Evolutionary conservation across 2,113 vertebrate species (phyloP).

Genomic region (Chinchilla lanigera): DNA sequence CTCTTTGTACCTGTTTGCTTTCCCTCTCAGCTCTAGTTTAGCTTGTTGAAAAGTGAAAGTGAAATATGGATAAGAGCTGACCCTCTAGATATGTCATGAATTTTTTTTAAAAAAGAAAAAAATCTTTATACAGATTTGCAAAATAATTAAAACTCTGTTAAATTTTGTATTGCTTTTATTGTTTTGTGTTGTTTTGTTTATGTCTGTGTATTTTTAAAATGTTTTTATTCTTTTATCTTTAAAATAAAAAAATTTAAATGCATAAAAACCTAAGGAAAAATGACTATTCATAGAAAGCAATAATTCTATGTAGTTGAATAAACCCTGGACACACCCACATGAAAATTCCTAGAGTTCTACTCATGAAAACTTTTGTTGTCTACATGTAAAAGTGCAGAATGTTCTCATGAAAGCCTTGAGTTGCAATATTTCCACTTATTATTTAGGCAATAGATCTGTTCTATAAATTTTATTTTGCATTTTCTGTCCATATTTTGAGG

Average conservation of each 20-base stretch:
- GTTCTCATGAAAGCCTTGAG: background rate
- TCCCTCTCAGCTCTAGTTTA: background rate
- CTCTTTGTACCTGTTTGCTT: background rate
- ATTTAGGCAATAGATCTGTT: background rate
- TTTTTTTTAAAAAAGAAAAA: conserved; percentile 39
- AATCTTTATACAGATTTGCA: background rate
- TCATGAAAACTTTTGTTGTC: background rate
- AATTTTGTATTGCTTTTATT: too few species aligned
- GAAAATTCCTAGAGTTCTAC: background rate
- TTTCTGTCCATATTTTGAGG: background rate
- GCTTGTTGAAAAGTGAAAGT: background rate
- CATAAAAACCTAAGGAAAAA: background rate
- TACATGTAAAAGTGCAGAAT: background rate
- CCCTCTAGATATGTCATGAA: background rate
- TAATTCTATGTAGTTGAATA: background rate
- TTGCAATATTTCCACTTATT: background rate
- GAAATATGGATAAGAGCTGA: background rate
- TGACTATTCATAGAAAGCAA: background rate
- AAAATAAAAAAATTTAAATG: conserved; percentile 5
- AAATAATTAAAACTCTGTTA: background rate
- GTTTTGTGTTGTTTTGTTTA: too few species aligned
- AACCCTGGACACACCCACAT: background rate
- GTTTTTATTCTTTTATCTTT: too few species aligned
- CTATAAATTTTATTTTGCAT: background rate
- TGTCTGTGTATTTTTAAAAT: too few species aligned